Evolutionary conservation across 2,888 invertebrate species (phyloP).

Genomic region (Microdon myrmicae): DNA sequence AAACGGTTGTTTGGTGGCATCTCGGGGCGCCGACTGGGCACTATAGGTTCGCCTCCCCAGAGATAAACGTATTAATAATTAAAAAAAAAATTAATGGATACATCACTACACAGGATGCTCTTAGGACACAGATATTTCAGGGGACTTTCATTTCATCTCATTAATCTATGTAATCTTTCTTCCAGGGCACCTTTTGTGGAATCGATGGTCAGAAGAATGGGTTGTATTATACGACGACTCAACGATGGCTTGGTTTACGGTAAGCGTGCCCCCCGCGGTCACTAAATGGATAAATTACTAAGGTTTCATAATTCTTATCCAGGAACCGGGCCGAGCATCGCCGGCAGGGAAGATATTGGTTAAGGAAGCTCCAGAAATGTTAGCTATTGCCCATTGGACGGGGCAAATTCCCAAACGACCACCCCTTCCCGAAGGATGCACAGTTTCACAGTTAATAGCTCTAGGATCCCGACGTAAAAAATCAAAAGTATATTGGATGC

Average conservation of each 20-base stretch:
- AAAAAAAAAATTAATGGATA: neutral
- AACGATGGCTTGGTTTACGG: constrained; percentile 88
- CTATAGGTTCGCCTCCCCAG: too few species aligned
- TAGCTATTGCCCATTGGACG: constrained; percentile 84
- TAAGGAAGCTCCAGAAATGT: constrained; percentile 82
- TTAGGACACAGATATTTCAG: neutral
- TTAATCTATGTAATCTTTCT: neutral
- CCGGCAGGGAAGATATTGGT: constrained; percentile 70
- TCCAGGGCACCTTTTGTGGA: constrained; percentile 81
- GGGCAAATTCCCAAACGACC: constrained; percentile 80
- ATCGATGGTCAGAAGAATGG: constrained; percentile 86
- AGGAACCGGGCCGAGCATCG: constrained; percentile 66
- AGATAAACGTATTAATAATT: too few species aligned
- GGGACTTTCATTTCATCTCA: constrained; percentile 54
- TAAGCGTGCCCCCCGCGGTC: constrained; percentile 56
- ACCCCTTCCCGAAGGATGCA: constrained; percentile 75
- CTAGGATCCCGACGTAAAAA: constrained; percentile 77
- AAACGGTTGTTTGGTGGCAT: too few species aligned
- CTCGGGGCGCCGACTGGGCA: too few species aligned
- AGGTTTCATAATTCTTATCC: too few species aligned
- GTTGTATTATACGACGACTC: constrained; percentile 86
- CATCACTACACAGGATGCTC: neutral
- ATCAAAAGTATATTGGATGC: constrained; percentile 82
- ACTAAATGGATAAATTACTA: neutral
- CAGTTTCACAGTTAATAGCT: constrained; percentile 79